A percentile compares a stretch with the other conserved stretches of the same genome.
phyloP scores from a whole-genome alignment of 2,797 vertebrate species.

The Gallinago nigripennis region DNA sequence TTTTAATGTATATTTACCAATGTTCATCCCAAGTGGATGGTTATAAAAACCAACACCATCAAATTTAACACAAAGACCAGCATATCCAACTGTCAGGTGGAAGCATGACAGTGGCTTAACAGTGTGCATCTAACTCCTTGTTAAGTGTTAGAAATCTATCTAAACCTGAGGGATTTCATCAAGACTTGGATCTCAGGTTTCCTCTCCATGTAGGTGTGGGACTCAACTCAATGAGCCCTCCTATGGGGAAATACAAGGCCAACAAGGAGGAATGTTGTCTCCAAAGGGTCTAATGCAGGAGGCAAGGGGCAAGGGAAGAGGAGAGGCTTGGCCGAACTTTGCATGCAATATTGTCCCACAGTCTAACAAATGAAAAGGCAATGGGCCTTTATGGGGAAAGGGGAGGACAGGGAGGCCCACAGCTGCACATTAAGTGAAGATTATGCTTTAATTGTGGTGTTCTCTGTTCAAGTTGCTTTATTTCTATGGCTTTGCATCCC shows the following conservation, averaged over 20 bases:
- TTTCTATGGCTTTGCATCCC: not conserved
- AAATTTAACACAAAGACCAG: not conserved
- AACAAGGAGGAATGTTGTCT: not conserved
- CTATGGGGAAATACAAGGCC: not conserved
- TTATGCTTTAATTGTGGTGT: not conserved
- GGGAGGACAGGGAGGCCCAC: not conserved
- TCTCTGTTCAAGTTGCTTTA: not conserved
- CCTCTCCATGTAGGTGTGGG: not conserved
- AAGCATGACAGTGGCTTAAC: not conserved
- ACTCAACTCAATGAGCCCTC: not conserved
- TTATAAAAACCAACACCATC: not conserved
- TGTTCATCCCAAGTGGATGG: not conserved
- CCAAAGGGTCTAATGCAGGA: not conserved
- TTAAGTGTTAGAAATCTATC: not conserved
- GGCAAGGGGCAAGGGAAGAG: accelerated
- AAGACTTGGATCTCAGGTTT: not conserved
- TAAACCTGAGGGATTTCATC: not conserved
- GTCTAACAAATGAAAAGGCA: not conserved
- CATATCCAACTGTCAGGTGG: not conserved
- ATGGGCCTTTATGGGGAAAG: not conserved
- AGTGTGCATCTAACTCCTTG: not conserved
- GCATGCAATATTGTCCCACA: accelerated
- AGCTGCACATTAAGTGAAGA: not conserved
- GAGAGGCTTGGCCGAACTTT: not conserved
- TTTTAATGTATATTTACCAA: not conserved